Percentiles rank a stretch among this genome's conserved stretches.
These are phyloP conservation scores for Neopelma chrysocephalum DNA, from an alignment of 2,797 vertebrate species.

Conservation along the genomic window DNA sequence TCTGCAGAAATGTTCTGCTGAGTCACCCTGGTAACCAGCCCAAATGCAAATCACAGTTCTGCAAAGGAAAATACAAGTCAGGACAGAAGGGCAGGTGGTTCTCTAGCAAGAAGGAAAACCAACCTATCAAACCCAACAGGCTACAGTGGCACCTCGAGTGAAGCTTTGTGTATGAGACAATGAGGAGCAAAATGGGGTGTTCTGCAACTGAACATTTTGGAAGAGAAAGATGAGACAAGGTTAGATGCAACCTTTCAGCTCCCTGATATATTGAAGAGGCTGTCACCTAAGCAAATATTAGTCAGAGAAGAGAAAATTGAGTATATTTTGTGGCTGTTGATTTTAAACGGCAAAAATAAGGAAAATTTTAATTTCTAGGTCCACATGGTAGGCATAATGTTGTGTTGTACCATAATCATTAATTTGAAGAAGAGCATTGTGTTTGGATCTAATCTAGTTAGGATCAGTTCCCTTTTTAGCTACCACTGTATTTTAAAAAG, in stretches of 20 bases:
- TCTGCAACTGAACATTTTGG: not conserved
- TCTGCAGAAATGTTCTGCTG: constrained; percentile 1
- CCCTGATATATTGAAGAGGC: not conserved
- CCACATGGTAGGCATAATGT: not conserved
- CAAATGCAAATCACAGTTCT: not conserved
- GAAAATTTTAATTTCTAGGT: not conserved
- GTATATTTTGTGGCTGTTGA: not conserved
- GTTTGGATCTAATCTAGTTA: constrained; percentile 44
- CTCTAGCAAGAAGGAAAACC: not conserved
- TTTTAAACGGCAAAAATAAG: not conserved
- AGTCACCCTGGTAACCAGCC: constrained; percentile 13
- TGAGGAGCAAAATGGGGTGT: not conserved
- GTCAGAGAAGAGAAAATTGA: not conserved
- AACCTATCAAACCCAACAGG: not conserved
- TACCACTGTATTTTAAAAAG: constrained; percentile 61
- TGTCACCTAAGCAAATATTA: not conserved
- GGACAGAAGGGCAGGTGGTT: not conserved
- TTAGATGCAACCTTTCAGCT: not conserved
- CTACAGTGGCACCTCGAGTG: not conserved
- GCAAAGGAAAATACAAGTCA: not conserved
- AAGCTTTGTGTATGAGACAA: not conserved
- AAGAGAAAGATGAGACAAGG: not conserved
- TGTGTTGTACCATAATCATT: not conserved
- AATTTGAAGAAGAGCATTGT: not conserved
- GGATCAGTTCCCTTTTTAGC: constrained; percentile 45